Percentiles rank a stretch among this genome's conserved stretches.
Evolutionary conservation across 2,113 vertebrate species (phyloP).

Genomic region (Chiloscyllium plagiosum): DNA sequence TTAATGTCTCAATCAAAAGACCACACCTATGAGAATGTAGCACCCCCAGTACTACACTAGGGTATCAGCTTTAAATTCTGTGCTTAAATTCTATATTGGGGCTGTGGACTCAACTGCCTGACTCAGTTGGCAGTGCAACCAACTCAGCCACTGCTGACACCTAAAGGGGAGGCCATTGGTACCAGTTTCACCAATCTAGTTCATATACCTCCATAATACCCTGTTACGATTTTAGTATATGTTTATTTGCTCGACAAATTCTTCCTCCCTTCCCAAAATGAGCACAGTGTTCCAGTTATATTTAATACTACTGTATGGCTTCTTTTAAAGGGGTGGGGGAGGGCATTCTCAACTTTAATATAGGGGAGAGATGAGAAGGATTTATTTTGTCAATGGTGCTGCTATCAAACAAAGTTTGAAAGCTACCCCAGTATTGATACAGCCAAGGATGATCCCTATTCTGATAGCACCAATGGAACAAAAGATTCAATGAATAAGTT

Average conservation of each 20-base stretch:
- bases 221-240: too few relatives aligned
- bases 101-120: too few relatives aligned
- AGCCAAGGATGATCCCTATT: neutral
- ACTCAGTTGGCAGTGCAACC: neutral
- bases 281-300: neutral
- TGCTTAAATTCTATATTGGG: neutral
- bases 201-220: too few relatives aligned
- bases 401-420: neutral
- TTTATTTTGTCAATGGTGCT: neutral
- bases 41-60: neutral
- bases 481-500: neutral
- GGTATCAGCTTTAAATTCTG: neutral
- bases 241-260: too few relatives aligned
- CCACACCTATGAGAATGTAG: neutral
- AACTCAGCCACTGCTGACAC: too few relatives aligned
- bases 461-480: neutral
- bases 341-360: neutral
- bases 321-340: too few relatives aligned
- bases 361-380: neutral
- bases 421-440: neutral
- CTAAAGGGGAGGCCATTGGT: neutral
- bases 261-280: too few relatives aligned
- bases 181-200: neutral
- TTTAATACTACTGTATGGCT: neutral
- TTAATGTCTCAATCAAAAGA: neutral